Conservation (phyloP, 2,113 vertebrate genomes). For the Prolemur simus region DNA sequence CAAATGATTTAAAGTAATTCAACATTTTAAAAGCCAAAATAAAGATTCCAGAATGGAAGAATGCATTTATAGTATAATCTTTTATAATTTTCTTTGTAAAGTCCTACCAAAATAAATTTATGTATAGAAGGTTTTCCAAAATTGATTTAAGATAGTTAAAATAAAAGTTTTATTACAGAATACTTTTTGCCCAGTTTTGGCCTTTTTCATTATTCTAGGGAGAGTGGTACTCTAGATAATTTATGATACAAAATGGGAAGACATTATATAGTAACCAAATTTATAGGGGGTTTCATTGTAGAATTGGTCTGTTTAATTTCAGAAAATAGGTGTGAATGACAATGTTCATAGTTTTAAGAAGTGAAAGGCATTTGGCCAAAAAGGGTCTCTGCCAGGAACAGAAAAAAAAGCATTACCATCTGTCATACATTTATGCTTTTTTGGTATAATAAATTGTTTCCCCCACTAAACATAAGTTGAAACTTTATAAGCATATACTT, state of each 20-base stretch:
- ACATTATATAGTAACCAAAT: conserved; percentile 55
- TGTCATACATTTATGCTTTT: conserved; percentile 73
- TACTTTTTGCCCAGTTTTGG: not conserved
- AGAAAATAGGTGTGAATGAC: conserved; percentile 75
- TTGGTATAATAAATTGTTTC: conserved; percentile 80
- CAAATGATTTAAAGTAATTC: not conserved
- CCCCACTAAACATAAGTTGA: conserved; percentile 76
- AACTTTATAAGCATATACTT: conserved; percentile 78
- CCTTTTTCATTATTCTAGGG: conserved; percentile 44
- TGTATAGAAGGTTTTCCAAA: conserved; percentile 1
- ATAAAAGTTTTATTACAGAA: conserved; percentile 36
- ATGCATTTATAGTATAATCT: not conserved
- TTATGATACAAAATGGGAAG: conserved; percentile 63
- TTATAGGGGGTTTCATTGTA: conserved; percentile 60
- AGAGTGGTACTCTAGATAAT: conserved; percentile 58
- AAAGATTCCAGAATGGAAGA: not conserved
- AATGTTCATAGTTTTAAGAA: conserved; percentile 66
- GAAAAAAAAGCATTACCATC: conserved; percentile 63
- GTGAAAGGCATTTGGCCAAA: conserved; percentile 41
- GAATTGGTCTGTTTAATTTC: conserved; percentile 74
- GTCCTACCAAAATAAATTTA: not conserved
- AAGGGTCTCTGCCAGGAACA: conserved; percentile 59
- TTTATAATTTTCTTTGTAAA: conserved; percentile 47
- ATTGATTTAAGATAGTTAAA: conserved; percentile 46
- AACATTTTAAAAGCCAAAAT: conserved; percentile 22